Evolutionary conservation across 2,797 vertebrate genomes (phyloP), one percentile per base, ranked within the genome.

Genomic region (Coregonus suidteri): DNA sequence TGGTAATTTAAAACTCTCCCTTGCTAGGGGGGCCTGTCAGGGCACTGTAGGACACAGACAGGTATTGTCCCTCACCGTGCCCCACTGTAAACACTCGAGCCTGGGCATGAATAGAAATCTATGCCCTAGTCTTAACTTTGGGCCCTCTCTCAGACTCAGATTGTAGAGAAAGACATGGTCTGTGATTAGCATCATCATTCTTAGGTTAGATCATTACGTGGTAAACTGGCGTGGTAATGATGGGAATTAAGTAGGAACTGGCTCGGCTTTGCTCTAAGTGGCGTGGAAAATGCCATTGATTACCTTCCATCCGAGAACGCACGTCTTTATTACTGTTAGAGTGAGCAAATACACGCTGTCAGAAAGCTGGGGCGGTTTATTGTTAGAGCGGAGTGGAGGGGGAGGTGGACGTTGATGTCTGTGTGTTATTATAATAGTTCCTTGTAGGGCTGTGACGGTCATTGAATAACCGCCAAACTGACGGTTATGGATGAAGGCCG

Each of bases 231-330:
- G 25, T 82, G 82, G 70, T 92, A 92, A 93, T 91, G 90, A 92
- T 86, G 72, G 83, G 75, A 77, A 82, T 84, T 86, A 84, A 87
- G 82, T 76, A 75, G 81, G 87, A 86, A 86, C 79, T 76, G 88
- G 76, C 80, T 82, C 76, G 75, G 77, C 76, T 84, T 89, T 69
- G 77, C 73, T 89, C 89, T 74, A 92, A 93, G 84, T 88, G 83
- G 87, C 78, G 88, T 90, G 9, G 41, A 91, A 91, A 89, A 79
- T 75, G 20, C 52, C 88, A 90, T 83, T 88, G 89, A 91, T 91
- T 88, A 81, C n/a, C 70, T 77, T 66, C 80, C 76, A 81, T 77
- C 79, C 77, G 77, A 79, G 72, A 67, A 77, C 86, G 87, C 85
- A 83, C 84, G 80, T 87, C 90, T 87, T 85, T 88, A 88, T 88